phyloP scores from a whole-genome alignment of 1,140 invertebrate species.

The Hetaerina americana region DNA sequence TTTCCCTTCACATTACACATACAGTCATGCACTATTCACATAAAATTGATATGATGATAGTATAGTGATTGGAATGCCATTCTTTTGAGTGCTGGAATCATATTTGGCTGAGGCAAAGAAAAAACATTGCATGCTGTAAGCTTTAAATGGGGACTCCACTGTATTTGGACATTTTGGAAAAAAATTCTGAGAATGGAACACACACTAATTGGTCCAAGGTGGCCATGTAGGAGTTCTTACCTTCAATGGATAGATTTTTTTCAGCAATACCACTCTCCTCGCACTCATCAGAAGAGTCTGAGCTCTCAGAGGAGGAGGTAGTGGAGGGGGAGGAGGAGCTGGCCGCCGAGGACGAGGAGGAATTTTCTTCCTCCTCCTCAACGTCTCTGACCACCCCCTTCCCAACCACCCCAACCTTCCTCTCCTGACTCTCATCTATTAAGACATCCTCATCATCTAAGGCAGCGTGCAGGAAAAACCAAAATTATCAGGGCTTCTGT shows the following conservation, averaged over 20 bases:
- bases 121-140: no score
- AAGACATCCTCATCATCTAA: slow-evolving; percentile 2
- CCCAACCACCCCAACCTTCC: not conserved
- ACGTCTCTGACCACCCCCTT: no score
- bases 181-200: not conserved
- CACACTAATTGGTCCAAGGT: not conserved
- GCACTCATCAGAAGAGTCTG: slow-evolving; percentile 1
- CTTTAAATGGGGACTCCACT: no score
- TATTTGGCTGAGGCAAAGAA: no score
- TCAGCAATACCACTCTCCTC: not conserved
- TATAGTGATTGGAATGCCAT: no score
- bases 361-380: not conserved
- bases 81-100: no score
- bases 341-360: not conserved
- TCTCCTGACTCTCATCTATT: not conserved
- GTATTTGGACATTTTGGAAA: no score
- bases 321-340: not conserved
- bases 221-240: not conserved
- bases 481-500: not conserved
- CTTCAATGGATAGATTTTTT: slow-evolving; percentile 2
- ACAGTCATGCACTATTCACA: no score
- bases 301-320: not conserved
- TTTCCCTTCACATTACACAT: no score
- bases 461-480: slow-evolving; percentile 5
- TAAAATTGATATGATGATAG: no score